Percentiles rank a stretch among this genome's conserved stretches.
Evolutionary conservation across 2,888 invertebrate genomes (phyloP).

Genomic region (Thumatha senex): DNA sequence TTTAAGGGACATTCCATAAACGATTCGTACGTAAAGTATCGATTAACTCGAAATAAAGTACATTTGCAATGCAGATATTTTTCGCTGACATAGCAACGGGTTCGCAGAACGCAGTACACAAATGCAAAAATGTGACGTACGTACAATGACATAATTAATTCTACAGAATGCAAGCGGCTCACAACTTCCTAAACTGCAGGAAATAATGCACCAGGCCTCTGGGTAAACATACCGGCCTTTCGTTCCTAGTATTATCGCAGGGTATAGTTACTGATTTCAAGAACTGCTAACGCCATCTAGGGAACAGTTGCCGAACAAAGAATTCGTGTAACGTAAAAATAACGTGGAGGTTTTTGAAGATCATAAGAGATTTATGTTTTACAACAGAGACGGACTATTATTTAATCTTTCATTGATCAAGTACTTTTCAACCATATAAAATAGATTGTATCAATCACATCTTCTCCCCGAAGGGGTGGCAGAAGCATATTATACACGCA

Average conservation of each 20-base stretch:
- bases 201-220: constrained; percentile 6
- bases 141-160: constrained; percentile 28
- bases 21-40: constrained; percentile 13
- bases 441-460: no score
- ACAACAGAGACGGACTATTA: no score
- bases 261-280: not conserved
- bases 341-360: no score
- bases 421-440: no score
- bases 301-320: not conserved
- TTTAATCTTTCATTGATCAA: no score
- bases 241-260: constrained; percentile 1
- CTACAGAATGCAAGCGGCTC: constrained; percentile 27
- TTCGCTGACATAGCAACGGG: constrained; percentile 16
- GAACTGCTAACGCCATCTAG: constrained; percentile 3
- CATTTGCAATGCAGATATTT: constrained; percentile 11
- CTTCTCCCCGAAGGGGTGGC: no score
- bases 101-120: constrained; percentile 23
- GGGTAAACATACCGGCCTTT: constrained; percentile 3
- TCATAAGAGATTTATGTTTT: no score
- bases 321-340: not conserved
- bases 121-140: constrained; percentile 34
- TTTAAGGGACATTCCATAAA: not conserved
- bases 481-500: no score
- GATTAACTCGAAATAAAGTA: constrained; percentile 16
- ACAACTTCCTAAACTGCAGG: constrained; percentile 27